These are phyloP conservation scores for Alethe castanea DNA, from an alignment of 2,113 vertebrate genomes.

Conservation along the genomic window DNA sequence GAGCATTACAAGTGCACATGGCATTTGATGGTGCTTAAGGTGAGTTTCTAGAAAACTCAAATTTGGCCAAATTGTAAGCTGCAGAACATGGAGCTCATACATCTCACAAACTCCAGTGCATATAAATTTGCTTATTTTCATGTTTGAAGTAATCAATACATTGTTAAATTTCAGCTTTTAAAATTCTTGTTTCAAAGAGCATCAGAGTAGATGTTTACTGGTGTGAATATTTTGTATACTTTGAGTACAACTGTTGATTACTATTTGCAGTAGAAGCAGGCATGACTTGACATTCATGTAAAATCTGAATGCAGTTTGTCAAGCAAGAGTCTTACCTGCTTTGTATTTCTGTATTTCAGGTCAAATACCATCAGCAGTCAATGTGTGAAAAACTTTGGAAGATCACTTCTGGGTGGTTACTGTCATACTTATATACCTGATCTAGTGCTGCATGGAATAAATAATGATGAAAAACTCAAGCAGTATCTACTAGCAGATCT, in stretches of 20 bases:
- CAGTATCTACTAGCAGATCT: constrained; percentile 79
- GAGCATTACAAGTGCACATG: neutral
- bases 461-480: constrained; percentile 78
- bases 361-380: constrained; percentile 75
- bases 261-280: neutral
- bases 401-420: constrained; percentile 84
- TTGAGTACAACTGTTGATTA: neutral
- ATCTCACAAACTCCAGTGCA: neutral
- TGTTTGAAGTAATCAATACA: neutral
- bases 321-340: neutral
- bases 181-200: neutral
- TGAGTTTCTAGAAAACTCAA: neutral
- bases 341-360: constrained; percentile 64
- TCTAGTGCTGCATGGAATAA: constrained; percentile 83
- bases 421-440: constrained; percentile 85
- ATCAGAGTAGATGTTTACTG: neutral
- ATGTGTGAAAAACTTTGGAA: constrained; percentile 81
- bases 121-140: neutral
- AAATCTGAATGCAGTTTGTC: neutral
- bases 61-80: neutral
- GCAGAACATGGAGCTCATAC: neutral
- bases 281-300: neutral
- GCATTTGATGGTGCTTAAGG: neutral
- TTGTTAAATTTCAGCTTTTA: neutral
- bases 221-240: neutral